These are phyloP conservation scores for Brachynemurus nebulosus DNA, from an alignment of 2,888 invertebrate species.

Conservation along the genomic window DNA sequence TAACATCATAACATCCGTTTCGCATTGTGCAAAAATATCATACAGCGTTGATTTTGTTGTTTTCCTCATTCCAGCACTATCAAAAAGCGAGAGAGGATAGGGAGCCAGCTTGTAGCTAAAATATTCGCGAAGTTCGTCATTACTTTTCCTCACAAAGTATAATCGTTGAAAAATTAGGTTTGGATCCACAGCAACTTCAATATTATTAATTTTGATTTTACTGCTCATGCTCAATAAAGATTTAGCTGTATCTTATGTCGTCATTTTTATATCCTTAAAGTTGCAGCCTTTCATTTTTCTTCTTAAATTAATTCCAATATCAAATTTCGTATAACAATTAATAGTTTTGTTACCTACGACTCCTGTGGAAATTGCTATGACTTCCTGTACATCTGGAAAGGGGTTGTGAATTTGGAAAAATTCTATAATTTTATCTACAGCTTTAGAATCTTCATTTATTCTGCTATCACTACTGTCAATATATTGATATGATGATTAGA, in stretches of 20 bases:
- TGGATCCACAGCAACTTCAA: conserved; percentile 10
- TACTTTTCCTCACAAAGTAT: conserved; percentile 8
- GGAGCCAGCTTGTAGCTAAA: background rate
- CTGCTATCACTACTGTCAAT: conserved; percentile 5
- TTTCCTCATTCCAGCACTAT: conserved; percentile 1
- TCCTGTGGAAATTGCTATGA: background rate
- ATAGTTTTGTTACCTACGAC: conserved; percentile 9
- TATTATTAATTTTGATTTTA: conserved; percentile 11
- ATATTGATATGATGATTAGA: conserved; percentile 7
- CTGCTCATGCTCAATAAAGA: conserved; percentile 12
- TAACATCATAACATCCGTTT: conserved; percentile 7
- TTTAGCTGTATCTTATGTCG: conserved; percentile 9
- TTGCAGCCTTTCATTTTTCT: conserved; percentile 2
- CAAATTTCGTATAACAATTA: conserved; percentile 8
- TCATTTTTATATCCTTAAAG: conserved; percentile 8
- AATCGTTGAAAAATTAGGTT: conserved; percentile 10
- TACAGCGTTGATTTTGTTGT: conserved; percentile 13
- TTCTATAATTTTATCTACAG: conserved; percentile 7
- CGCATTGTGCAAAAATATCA: conserved; percentile 12
- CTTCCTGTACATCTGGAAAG: conserved; percentile 8
- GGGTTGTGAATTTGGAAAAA: conserved; percentile 9
- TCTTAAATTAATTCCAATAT: no score
- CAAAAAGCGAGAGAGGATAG: conserved; percentile 4
- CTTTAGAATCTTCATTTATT: background rate
- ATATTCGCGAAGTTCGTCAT: background rate